Conservation (phyloP, 2,888 invertebrate species). For the Cryptophagus acutangulus region DNA sequence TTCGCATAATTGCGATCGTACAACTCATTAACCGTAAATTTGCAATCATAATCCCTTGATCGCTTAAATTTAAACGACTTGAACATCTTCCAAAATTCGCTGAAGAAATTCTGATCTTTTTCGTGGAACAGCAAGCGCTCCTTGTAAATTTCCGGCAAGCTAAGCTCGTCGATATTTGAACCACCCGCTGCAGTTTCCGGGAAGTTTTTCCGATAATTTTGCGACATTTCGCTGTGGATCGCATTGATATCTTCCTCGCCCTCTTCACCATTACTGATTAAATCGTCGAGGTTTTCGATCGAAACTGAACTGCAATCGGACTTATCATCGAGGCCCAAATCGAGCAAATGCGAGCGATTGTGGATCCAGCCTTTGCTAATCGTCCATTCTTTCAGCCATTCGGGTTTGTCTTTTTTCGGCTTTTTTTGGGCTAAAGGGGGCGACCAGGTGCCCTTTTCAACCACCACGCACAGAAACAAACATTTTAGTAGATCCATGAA, state of each 20-base stretch:
- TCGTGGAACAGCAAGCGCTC: slow-evolving; percentile 28
- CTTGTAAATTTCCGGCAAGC: slow-evolving; percentile 38
- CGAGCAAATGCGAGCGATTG: slow-evolving; percentile 42
- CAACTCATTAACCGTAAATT: slow-evolving; percentile 37
- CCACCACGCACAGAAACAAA: slow-evolving; percentile 40
- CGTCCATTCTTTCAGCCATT: slow-evolving; percentile 48
- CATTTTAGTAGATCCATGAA: slow-evolving; percentile 31
- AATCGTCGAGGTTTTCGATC: slow-evolving; percentile 40
- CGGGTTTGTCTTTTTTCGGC: slow-evolving; percentile 33
- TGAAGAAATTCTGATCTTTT: slow-evolving; percentile 16
- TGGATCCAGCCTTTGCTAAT: slow-evolving; percentile 49
- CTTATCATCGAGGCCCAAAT: slow-evolving; percentile 25
- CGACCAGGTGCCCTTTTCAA: slow-evolving; percentile 41
- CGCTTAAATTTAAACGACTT: slow-evolving; percentile 28
- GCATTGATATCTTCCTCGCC: slow-evolving; percentile 1
- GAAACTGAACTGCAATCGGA: slow-evolving; percentile 37
- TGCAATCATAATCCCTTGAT: slow-evolving; percentile 22
- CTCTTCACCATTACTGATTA: slow-evolving; percentile 34
- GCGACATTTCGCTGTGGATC: slow-evolving; percentile 35
- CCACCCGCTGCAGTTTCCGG: slow-evolving; percentile 27
- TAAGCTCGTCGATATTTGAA: slow-evolving; percentile 20
- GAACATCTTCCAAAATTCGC: slow-evolving; percentile 30
- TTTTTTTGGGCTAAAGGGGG: slow-evolving; percentile 28
- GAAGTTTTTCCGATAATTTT: slow-evolving; percentile 43
- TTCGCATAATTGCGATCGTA: slow-evolving; percentile 23